phyloP scores from a whole-genome alignment of 2,888 invertebrate genomes.

The Dynastes tityus region DNA sequence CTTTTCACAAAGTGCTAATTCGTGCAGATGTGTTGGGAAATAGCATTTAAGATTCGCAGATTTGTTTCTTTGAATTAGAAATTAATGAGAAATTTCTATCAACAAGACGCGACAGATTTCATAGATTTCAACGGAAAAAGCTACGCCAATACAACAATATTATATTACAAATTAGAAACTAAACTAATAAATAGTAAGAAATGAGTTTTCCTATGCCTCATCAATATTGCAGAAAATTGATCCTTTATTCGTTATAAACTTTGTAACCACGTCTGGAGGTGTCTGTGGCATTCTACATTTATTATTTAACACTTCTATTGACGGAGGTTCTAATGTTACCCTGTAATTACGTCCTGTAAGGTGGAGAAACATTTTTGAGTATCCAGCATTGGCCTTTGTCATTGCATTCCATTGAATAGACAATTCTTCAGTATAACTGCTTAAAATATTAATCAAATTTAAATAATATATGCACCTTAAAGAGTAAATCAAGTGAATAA shows the following conservation, averaged over 20 bases:
- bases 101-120: too few species aligned
- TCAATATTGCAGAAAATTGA: not conserved
- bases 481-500: too few species aligned
- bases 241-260: constrained; percentile 11
- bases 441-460: not conserved
- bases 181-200: too few species aligned
- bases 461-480: not conserved
- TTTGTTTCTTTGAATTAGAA: not conserved
- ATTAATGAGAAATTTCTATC: too few species aligned
- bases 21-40: not conserved
- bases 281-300: constrained; percentile 10
- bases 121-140: too few species aligned
- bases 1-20: not conserved
- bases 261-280: constrained; percentile 14
- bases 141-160: too few species aligned
- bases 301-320: constrained; percentile 21
- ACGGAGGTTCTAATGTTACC: not conserved
- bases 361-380: not conserved
- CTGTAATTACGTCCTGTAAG: constrained; percentile 17
- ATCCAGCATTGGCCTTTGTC: not conserved
- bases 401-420: not conserved
- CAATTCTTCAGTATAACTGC: not conserved
- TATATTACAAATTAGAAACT: too few species aligned
- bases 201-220: not conserved
- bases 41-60: not conserved